These are phyloP conservation scores for Eledona agricola DNA, from an alignment of 2,888 invertebrate genomes.

Conservation along the genomic window DNA sequence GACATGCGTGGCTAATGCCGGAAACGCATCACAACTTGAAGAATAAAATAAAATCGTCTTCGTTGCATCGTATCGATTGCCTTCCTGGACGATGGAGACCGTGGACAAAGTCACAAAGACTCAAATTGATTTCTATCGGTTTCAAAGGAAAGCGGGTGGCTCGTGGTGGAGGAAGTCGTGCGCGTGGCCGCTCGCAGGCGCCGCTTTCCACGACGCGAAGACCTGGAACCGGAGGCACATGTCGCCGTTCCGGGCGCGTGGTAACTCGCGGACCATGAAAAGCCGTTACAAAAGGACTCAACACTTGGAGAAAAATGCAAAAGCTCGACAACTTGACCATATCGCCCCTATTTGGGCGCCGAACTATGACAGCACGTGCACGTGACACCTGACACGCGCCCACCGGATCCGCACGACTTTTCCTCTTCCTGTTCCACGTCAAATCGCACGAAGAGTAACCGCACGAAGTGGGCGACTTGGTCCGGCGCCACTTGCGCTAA, in stretches of 20 bases:
- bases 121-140: no score
- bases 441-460: no score
- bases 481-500: constrained; percentile 12
- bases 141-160: no score
- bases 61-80: no score
- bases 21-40: no score
- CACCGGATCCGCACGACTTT: constrained; percentile 8
- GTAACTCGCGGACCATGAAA: constrained; percentile 44
- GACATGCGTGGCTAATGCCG: constrained; percentile 27
- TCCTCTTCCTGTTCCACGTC: background rate
- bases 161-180: background rate
- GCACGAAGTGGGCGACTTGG: constrained; percentile 4
- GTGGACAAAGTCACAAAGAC: no score
- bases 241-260: constrained; percentile 39
- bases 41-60: no score
- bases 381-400: constrained; percentile 33
- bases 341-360: constrained; percentile 37
- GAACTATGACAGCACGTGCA: constrained; percentile 31
- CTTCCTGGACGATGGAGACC: no score
- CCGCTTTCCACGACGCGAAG: background rate
- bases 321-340: constrained; percentile 45
- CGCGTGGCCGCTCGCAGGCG: background rate
- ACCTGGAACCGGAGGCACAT: constrained; percentile 12
- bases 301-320: constrained; percentile 43
- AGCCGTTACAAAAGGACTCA: constrained; percentile 45